Base-by-base conservation (phyloP, 2,113 vertebrate genomes). In the Cavia aperea region DNA sequence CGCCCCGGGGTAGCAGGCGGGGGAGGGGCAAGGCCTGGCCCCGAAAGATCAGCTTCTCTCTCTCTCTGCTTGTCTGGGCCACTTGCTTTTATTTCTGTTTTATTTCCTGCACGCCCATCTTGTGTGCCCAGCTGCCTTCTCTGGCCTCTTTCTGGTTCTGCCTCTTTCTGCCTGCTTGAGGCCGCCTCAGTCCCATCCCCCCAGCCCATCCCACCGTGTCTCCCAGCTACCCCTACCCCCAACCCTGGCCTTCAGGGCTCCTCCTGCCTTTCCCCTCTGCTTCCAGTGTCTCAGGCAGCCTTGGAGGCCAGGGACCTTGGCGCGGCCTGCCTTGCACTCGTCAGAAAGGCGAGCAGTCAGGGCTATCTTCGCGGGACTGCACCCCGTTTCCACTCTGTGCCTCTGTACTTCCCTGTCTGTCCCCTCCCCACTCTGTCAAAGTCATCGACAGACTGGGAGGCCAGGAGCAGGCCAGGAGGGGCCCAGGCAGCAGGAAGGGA, bases 71-170 rank as follows among this genome's bases (percentile, higher is more conserved):
- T 62, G 56, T 46, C 92, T 81, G 46, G 2, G 63, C 21, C 4
- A 70, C 81, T 77, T 13, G 58, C 86, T 79, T 79, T 31, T 36
- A 56, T 82, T 66, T 78, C 78, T 78, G 43, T 39, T 18, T 65
- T 65, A 12, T 19, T 46, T 33, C 46, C 65, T 26, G 29, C 31
- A 16, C n/a, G 51, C 70, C 51, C 19, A 5, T 78, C 46, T 36
- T 89, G 95, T 96, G 93, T 88, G 90, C 92, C 92, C 49, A 13
- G 83, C 92, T 96, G 86, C 72, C 73, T 54, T 39, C 54, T 86
- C 88, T 75, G 89, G 0, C 72, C 86, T 91, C 36, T 89, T 81
- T 88, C 78, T 10, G 46, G 3, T 58, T 83, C 88, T 81, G 33
- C 77, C 86, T 26, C 7, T 94, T 18, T 88, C 65, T 84, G 56